phyloP scores from a whole-genome alignment of 1,140 invertebrate genomes.

The Ruditapes philippinarum region DNA sequence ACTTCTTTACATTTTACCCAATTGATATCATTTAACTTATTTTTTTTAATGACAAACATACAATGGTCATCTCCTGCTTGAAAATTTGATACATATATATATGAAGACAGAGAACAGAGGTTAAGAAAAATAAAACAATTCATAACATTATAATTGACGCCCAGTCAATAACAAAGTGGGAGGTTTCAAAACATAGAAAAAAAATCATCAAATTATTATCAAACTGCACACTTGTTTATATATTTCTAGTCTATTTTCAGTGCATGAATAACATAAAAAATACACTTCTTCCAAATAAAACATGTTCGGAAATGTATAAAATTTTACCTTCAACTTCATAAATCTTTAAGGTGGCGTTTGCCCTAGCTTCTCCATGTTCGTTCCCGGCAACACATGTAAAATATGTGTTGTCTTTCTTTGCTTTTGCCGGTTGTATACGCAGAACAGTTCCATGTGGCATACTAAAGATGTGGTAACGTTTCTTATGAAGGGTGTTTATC shows the following conservation, averaged over 20 bases:
- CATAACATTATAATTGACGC: too few relatives aligned
- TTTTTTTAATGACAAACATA: too few relatives aligned
- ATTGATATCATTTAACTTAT: too few relatives aligned
- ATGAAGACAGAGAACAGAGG: too few relatives aligned
- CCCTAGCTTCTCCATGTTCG: conserved; percentile 93
- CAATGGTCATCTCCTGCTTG: too few relatives aligned
- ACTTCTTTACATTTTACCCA: too few relatives aligned
- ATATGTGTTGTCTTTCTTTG: conserved; percentile 91
- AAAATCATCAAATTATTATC: too few relatives aligned
- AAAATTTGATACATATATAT: too few relatives aligned
- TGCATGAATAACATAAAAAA: neutral
- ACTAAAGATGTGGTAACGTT: conserved; percentile 85
- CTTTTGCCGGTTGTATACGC: conserved; percentile 96
- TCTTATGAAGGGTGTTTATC: conserved; percentile 89
- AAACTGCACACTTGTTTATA: neutral
- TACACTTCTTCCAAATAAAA: neutral
- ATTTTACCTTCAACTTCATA: conserved; percentile 86
- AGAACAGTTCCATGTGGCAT: conserved; percentile 93
- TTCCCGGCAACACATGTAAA: conserved; percentile 83
- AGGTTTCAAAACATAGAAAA: too few relatives aligned
- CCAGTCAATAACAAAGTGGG: too few relatives aligned
- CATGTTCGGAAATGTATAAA: neutral
- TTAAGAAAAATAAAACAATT: too few relatives aligned
- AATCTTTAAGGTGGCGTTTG: conserved; percentile 94
- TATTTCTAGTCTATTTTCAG: neutral